Conservation (phyloP, 2,113 vertebrate species). For the Pterocles gutturalis region DNA sequence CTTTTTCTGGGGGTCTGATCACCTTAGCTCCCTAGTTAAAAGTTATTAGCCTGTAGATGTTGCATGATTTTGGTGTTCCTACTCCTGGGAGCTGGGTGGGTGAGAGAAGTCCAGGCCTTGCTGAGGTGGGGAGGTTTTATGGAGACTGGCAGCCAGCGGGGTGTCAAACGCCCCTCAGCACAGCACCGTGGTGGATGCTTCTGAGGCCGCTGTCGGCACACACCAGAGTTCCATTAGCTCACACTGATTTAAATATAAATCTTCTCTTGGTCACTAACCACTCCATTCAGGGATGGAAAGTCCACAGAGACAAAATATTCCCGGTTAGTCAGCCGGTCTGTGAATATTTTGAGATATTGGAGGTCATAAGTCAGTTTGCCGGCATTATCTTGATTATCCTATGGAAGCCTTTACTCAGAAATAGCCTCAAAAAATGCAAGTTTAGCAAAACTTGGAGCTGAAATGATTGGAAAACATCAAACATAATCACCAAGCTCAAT, state of each 20-base stretch:
- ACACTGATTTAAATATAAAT: constrained; percentile 18
- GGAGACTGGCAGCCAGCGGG: not conserved
- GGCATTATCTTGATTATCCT: constrained; percentile 33
- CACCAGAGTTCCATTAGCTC: not conserved
- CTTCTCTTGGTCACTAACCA: not conserved
- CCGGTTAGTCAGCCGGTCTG: constrained; percentile 34
- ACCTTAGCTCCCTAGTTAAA: not conserved
- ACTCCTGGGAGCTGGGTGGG: not conserved
- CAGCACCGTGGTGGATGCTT: rapidly evolving
- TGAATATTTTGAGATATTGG: constrained; percentile 36
- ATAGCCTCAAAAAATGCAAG: constrained; percentile 43
- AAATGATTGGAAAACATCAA: constrained; percentile 23
- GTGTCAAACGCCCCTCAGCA: not conserved
- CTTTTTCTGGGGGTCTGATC: not conserved
- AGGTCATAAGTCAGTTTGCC: constrained; percentile 39
- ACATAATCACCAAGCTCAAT: not conserved
- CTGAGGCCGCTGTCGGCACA: not conserved
- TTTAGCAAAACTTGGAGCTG: constrained; percentile 14
- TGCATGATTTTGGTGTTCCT: not conserved
- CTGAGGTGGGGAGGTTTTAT: not conserved
- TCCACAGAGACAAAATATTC: constrained; percentile 17
- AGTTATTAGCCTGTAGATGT: not conserved
- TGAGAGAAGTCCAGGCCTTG: not conserved
- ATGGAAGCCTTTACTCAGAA: constrained; percentile 34
- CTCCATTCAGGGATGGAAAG: constrained; percentile 27